Evolutionary conservation across 2,113 vertebrate species (phyloP).

Genomic region (Corvus cornix): DNA sequence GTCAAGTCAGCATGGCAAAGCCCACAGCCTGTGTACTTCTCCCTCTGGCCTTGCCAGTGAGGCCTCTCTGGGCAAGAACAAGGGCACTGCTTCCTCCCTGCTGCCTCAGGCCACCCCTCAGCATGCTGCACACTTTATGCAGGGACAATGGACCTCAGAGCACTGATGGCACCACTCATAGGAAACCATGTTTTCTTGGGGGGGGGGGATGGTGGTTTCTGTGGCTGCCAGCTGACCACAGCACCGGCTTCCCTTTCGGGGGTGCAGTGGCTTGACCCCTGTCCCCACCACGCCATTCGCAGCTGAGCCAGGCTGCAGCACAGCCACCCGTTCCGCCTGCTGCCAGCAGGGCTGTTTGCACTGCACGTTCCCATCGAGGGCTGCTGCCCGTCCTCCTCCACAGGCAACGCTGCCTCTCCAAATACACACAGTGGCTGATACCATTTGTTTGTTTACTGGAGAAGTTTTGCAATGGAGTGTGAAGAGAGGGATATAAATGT

Average conservation of each 20-base stretch:
- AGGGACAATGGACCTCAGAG: background rate
- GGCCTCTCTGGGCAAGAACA: background rate
- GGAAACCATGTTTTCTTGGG: accelerated
- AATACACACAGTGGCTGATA: background rate
- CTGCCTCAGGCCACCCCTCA: background rate
- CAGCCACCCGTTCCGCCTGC: accelerated
- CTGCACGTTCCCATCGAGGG: accelerated
- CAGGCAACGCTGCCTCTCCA: background rate
- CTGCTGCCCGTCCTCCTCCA: background rate
- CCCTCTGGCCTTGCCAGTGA: background rate
- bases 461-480: background rate
- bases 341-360: background rate
- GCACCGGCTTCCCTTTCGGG: accelerated
- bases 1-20: background rate
- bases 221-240: background rate
- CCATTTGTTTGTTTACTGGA: background rate
- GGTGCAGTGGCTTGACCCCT: background rate
- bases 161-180: accelerated
- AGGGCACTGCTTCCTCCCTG: background rate
- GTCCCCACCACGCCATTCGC: accelerated
- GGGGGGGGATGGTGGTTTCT: too few relatives aligned
- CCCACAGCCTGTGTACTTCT: background rate
- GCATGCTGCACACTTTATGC: accelerated
- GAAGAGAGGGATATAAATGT: background rate
- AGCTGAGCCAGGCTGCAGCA: accelerated